Base-by-base conservation (phyloP, 2,113 vertebrate species). In the Herpetotheres cachinnans region DNA sequence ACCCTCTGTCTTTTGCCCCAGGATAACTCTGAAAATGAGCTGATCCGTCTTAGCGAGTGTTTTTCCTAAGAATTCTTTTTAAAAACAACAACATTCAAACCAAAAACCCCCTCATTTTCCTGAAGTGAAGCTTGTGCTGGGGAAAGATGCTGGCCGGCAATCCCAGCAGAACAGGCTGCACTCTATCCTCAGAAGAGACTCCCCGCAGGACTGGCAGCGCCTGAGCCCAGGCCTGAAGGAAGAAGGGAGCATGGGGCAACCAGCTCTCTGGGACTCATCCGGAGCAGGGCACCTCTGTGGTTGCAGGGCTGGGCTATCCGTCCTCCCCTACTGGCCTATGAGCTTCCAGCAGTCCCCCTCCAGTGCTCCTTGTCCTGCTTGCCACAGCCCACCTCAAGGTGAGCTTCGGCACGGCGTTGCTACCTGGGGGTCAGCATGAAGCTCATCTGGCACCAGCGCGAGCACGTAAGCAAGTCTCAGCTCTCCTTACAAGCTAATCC, bases 1-100 rank as follows among this genome's bases (percentile, higher is more conserved):
- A 95, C 97, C 96, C 97, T 97, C 94, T 92, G 82, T 55, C 72
- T 96, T 59, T 96, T 59, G 97, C 97, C 97, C 86, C 93, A 11
- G 95, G 96, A 69, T 40, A 95, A 65, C 83, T 95, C 20, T 22
- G 40, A 93, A 96, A 92, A 94, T 79, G 65, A 96, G 94, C 83
- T 82, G 96, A 95, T 92, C 91, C 3, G 0, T 87, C 95, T 91
- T 94, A 97, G 81, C 0, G 12, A 96, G 90, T 72, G 80, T 86
- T 95, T 97, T 95, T 86, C 95, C 91, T 95, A 95, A 95, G 93
- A 89, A 94, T 87, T 91, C 81, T 86, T 61, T 91, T 94, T 82
- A 90, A 90, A 91, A 96, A 94, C 89, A 96, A 82, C 94, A 93
- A 94, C 87, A 93, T 65, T 89, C 38, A 77, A 86, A 80, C 49